Percentiles rank a stretch among this genome's conserved stretches.
Conservation (phyloP, 2,797 vertebrate species). For the Premnoplex brunnescens region DNA sequence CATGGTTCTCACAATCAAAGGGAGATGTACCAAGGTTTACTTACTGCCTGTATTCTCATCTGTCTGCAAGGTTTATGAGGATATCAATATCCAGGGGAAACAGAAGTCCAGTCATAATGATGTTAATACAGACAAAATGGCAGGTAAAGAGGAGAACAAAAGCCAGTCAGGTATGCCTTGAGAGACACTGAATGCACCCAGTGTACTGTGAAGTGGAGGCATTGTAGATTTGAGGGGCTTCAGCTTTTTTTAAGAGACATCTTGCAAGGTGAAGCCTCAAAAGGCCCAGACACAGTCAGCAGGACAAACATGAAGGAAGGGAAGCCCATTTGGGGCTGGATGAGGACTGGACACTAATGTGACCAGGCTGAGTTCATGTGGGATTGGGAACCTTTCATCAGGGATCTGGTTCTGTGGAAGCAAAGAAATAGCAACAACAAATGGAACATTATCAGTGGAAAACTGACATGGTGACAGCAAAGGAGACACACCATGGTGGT, state of each 20-base stretch:
- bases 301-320: not conserved
- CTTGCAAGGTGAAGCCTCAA: not conserved
- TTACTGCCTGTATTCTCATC: not conserved
- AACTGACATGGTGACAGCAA: not conserved
- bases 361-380: not conserved
- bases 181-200: not conserved
- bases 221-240: not conserved
- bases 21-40: rapidly evolving
- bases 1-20: not conserved
- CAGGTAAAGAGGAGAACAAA: not conserved
- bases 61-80: not conserved
- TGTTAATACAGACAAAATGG: not conserved
- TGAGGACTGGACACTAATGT: not conserved
- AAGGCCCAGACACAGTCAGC: rapidly evolving
- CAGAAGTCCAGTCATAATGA: not conserved
- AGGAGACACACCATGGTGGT: not conserved
- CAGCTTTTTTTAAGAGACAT: not conserved
- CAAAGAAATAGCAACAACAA: not conserved
- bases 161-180: not conserved
- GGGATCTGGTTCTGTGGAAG: not conserved
- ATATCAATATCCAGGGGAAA: not conserved
- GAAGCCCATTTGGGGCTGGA: not conserved
- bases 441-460: not conserved
- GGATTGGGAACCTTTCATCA: not conserved
- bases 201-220: not conserved